A percentile compares a stretch with the other conserved stretches of the same genome.
Conservation (phyloP, 2,888 invertebrate genomes). For the Plusia festucae region DNA sequence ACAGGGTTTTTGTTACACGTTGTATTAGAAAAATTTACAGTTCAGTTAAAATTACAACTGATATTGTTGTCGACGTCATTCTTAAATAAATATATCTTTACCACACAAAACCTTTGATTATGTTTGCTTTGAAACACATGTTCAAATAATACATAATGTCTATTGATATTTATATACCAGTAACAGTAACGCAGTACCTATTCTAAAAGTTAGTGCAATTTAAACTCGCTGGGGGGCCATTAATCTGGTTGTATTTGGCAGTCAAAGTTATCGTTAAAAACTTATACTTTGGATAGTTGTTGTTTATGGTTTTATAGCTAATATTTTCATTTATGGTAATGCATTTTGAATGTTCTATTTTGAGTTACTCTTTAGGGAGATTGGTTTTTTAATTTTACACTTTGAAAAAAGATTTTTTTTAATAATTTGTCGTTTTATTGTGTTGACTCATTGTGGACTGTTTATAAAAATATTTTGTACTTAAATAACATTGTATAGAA, state of each 20-base stretch:
- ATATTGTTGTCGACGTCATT: background rate
- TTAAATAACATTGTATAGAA: no score
- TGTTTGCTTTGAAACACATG: slow-evolving; percentile 28
- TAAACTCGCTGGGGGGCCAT: slow-evolving; percentile 63
- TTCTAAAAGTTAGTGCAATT: slow-evolving; percentile 65
- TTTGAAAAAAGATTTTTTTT: no score
- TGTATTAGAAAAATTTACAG: no score
- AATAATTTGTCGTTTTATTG: no score
- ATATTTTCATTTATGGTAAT: slow-evolving; percentile 43
- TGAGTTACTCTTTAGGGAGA: background rate
- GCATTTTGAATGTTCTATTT: slow-evolving; percentile 19
- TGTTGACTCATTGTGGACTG: no score
- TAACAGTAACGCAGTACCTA: slow-evolving; percentile 52
- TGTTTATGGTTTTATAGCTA: slow-evolving; percentile 29
- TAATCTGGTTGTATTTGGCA: slow-evolving; percentile 64
- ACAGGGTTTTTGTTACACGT: no score
- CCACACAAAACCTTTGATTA: background rate
- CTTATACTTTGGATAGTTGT: slow-evolving; percentile 48
- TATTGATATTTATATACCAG: slow-evolving; percentile 36
- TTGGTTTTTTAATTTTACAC: background rate
- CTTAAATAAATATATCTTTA: no score
- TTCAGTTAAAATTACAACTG: no score
- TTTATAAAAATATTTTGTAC: no score
- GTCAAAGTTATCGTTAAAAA: slow-evolving; percentile 67
- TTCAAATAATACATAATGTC: slow-evolving; percentile 5